A percentile compares a stretch with the other conserved stretches of the same genome.
Conservation (phyloP, 2,797 vertebrate genomes). For the Danio jaintianensis region DNA sequence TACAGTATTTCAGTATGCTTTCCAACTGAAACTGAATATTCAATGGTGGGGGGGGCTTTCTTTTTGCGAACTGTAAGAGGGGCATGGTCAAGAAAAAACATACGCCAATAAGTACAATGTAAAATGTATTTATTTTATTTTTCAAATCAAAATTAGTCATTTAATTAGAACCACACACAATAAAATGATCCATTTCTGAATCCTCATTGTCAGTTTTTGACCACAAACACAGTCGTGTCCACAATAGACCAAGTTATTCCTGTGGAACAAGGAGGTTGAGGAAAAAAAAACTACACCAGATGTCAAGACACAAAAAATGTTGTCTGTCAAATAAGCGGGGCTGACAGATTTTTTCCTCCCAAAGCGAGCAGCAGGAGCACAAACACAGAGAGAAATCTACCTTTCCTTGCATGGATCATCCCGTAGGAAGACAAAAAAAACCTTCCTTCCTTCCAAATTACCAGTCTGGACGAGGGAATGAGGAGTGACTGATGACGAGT, state of each 20-base stretch:
- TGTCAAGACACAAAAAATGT: conserved; percentile 41
- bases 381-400: conserved; percentile 36
- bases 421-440: conserved; percentile 2
- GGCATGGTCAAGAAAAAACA: no score
- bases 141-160: no score
- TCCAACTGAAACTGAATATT: no score
- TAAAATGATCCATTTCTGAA: background rate
- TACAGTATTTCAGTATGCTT: no score
- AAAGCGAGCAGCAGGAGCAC: conserved; percentile 33
- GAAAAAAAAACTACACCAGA: background rate
- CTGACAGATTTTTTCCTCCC: conserved; percentile 38
- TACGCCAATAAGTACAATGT: no score
- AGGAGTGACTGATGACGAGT: conserved; percentile 48
- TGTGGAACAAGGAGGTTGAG: background rate
- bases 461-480: conserved; percentile 44
- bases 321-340: conserved; percentile 43
- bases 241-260: background rate
- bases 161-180: background rate
- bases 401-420: conserved; percentile 29
- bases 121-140: no score
- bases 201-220: background rate
- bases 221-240: background rate
- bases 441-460: conserved; percentile 45
- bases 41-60: no score
- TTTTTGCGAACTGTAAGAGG: no score